Conservation (phyloP, 2,888 invertebrate species). For the Microctonus hyperodae region DNA sequence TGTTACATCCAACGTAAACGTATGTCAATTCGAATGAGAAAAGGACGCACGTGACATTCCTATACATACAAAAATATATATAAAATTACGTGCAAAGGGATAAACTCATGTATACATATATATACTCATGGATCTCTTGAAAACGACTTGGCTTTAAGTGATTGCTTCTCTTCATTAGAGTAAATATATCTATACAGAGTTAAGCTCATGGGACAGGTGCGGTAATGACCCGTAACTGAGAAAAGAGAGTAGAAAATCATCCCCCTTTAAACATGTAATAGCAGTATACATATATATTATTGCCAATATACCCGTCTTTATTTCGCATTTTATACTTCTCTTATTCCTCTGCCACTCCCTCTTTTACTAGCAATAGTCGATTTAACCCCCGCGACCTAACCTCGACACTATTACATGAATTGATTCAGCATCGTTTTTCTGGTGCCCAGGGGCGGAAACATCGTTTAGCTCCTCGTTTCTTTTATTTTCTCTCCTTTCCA, state of each 20-base stretch:
- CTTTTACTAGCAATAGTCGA: constrained; percentile 35
- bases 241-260: constrained; percentile 23
- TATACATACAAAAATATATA: neutral
- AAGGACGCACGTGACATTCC: neutral
- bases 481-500: constrained; percentile 11
- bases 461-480: constrained; percentile 59
- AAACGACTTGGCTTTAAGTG: constrained; percentile 52
- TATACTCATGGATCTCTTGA: constrained; percentile 25
- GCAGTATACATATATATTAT: constrained; percentile 1
- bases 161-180: constrained; percentile 61
- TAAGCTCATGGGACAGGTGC: constrained; percentile 56
- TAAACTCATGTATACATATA: constrained; percentile 20
- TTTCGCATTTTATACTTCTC: neutral
- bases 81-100: neutral
- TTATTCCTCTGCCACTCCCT: neutral
- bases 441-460: constrained; percentile 47
- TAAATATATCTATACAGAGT: constrained; percentile 24
- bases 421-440: constrained; percentile 55
- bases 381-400: constrained; percentile 43
- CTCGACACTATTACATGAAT: constrained; percentile 58
- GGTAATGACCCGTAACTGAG: constrained; percentile 58
- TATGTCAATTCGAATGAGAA: too few species aligned
- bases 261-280: neutral
- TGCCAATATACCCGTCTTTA: neutral
- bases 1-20: too few species aligned